Percentiles rank a stretch among this genome's conserved stretches.
Evolutionary conservation across 2,797 vertebrate species (phyloP).

Genomic region (Enteromius anoplus): DNA sequence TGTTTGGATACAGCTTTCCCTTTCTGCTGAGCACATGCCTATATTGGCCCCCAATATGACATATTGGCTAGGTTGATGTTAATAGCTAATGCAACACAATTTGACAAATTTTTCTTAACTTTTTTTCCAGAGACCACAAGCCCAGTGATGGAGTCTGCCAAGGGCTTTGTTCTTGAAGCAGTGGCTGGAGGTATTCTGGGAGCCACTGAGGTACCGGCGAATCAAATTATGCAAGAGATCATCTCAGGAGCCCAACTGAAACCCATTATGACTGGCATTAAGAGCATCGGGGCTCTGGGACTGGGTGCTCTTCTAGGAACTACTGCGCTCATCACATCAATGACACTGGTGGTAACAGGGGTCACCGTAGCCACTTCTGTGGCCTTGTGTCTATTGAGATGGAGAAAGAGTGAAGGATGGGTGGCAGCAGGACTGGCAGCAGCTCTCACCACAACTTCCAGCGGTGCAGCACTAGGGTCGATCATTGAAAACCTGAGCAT

Average conservation of each 20-base stretch:
- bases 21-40: not conserved
- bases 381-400: conserved; percentile 62
- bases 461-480: conserved; percentile 67
- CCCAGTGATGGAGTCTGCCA: conserved; percentile 54
- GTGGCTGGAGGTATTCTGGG: conserved; percentile 73
- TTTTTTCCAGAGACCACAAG: conserved; percentile 58
- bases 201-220: conserved; percentile 67
- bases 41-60: not conserved
- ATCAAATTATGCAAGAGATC: conserved; percentile 61
- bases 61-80: not conserved
- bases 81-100: not conserved
- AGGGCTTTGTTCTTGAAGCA: conserved; percentile 70
- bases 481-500: conserved; percentile 65
- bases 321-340: conserved; percentile 68
- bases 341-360: conserved; percentile 70
- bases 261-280: conserved; percentile 66
- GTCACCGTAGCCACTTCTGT: conserved; percentile 66
- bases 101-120: not conserved
- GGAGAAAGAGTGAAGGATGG: conserved; percentile 61
- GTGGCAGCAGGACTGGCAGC: conserved; percentile 64
- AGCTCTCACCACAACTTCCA: conserved; percentile 63
- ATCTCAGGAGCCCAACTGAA: conserved; percentile 60
- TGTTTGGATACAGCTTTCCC: too few species aligned
- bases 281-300: conserved; percentile 70
- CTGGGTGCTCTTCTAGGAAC: conserved; percentile 72